A percentile compares a stretch with the other conserved stretches of the same genome.
Conservation (phyloP, 2,888 invertebrate species). For the Periphyllus acericola region DNA sequence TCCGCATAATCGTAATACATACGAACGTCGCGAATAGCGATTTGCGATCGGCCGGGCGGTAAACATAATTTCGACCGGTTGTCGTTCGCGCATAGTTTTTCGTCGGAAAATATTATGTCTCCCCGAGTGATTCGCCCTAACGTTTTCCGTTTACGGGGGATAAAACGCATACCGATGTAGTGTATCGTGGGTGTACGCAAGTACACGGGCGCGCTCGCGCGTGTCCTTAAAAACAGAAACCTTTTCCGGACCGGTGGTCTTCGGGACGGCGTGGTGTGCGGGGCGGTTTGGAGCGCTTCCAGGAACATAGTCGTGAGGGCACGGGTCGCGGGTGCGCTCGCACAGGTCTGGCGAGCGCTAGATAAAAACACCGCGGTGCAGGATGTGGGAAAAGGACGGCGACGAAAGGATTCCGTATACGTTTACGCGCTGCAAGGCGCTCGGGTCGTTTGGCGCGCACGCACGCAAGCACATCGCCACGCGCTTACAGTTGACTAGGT, state of each 20-base stretch:
- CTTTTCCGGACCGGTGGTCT: constrained; percentile 38
- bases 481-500: constrained; percentile 41
- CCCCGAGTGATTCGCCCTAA: not conserved
- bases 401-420: constrained; percentile 24
- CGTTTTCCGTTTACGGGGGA: not conserved
- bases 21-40: too few relatives aligned
- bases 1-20: too few relatives aligned
- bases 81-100: not conserved
- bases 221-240: constrained; percentile 30
- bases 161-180: not conserved
- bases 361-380: constrained; percentile 11
- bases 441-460: not conserved
- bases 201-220: too few relatives aligned
- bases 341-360: constrained; percentile 23
- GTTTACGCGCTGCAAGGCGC: not conserved
- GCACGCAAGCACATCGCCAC: not conserved
- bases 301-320: not conserved
- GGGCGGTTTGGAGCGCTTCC: constrained; percentile 23
- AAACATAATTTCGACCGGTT: too few relatives aligned
- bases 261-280: not conserved
- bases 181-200: too few relatives aligned
- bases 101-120: not conserved
- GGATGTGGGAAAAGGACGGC: not conserved
- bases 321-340: too few relatives aligned
- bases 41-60: too few relatives aligned